These are phyloP conservation scores for Gonatopus flavifemur DNA, from an alignment of 1,140 invertebrate genomes.

Conservation along the genomic window DNA sequence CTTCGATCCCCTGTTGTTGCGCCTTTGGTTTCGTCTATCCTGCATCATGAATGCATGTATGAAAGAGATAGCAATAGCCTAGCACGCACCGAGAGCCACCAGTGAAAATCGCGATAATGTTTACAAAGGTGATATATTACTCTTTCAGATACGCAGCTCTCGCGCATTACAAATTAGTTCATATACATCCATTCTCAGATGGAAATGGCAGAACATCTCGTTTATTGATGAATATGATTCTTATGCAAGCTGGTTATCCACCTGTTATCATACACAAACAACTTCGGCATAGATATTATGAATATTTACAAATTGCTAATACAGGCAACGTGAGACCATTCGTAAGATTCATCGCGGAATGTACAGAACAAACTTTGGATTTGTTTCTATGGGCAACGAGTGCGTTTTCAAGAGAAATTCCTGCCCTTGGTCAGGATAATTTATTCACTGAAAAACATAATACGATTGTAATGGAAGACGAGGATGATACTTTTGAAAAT, in stretches of 20 bases:
- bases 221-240: constrained; percentile 92
- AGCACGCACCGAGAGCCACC: too few relatives aligned
- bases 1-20: too few relatives aligned
- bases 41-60: too few relatives aligned
- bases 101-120: too few relatives aligned
- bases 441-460: constrained; percentile 37
- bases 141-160: constrained; percentile 79
- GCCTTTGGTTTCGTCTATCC: too few relatives aligned
- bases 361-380: constrained; percentile 91
- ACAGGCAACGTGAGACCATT: constrained; percentile 91
- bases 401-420: constrained; percentile 57
- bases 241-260: constrained; percentile 98
- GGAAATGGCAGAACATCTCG: constrained; percentile 94
- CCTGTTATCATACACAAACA: constrained; percentile 94
- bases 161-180: constrained; percentile 95
- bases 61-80: too few relatives aligned
- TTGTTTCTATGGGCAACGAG: constrained; percentile 84
- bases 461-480: constrained; percentile 41
- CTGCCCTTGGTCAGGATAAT: constrained; percentile 53
- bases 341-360: constrained; percentile 92
- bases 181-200: constrained; percentile 91
- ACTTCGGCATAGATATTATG: constrained; percentile 83
- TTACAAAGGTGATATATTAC: too few relatives aligned
- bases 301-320: constrained; percentile 86
- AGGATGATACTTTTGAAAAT: constrained; percentile 27